Base-by-base conservation (phyloP, 2,113 vertebrate species). In the Thymallus thymallus region DNA sequence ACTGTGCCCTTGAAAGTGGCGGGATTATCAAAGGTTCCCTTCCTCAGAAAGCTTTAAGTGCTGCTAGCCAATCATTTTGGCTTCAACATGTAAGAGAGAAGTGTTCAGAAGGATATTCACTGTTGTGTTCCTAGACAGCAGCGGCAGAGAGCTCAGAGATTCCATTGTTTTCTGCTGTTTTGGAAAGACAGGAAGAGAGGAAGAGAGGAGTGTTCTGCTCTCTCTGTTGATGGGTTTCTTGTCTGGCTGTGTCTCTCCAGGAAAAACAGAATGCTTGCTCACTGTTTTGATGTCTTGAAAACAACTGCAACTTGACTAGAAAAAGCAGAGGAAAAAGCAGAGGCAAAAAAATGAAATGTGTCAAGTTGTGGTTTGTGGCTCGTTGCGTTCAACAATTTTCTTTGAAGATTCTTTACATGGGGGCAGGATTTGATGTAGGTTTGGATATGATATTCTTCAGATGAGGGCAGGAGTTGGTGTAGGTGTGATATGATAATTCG, bases 231-330 rank as follows among this genome's bases (percentile, higher is more conserved):
- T 56, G 45, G n/a, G 13, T 41, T 24, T 69, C 56, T 63, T 65
- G 22, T 60, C 12, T 45, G 51, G 13, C 55, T 61, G 41, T 29
- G 10, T 64, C 29, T 71, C 69, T 67, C 51, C 61, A 29, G 22
- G 48, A 72, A 72, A 24, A 30, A 35, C 20, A 67, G 32, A 35
- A 9, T 63, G 24, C 46, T 56, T 26, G 9, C 46, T 55, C 56
- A 60, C n/a, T 6, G 14, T 72, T 62, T 61, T 61, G 70, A 62
- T 45, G 58, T 60, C 30, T 62, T 72, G 30, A 72, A 61, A 73
- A 41, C 13, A 14, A 64, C 71, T 48, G 61, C 41, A 30, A 29
- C 41, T 64, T 23, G 29, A 30, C 61, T 24, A 48, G 22, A 16
- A 29, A 41, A 73, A 64, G 61, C n/a, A 26, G 30, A 73, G 22